Base-by-base conservation (phyloP, 1,140 invertebrate genomes). In the Pararge aegeria region DNA sequence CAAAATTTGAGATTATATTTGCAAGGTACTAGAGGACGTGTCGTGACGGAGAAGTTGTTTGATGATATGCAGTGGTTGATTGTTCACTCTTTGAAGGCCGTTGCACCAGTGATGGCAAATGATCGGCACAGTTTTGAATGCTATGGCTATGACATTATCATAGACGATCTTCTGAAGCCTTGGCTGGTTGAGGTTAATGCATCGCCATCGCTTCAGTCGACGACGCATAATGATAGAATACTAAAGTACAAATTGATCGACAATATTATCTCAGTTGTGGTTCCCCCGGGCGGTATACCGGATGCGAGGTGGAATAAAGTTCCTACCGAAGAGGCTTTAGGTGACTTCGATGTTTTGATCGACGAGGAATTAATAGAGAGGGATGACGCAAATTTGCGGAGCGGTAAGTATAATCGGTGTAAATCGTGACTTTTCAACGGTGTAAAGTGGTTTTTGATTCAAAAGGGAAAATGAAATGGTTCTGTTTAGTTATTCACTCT, bases 251-350 rank as follows among this genome's bases (percentile, higher is more conserved):
- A 46, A 46, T 46, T 46, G n/a, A 51, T 51, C 13, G 49, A 34
- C 15, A 30, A 51, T 13, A 34, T 51, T 16, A 15, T 51, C 5
- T 34, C 49, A 5, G 49, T 51, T 16, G 49, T 51, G 5, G 27
- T 51, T 27, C 49, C 49, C 27, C 49, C 49, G 34, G 49, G 34
- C 18, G 49, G 49, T 12, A 51, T 51, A 51, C 49, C 49, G 15
- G 49, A 51, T 34, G 49, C 30, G 49, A 51, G 49, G n/a, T 51
- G 49, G 49, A 51, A 51, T 15, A 51, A 51, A 37, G 29, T 51
- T 51, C 49, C 49, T 16, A 51, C 13, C 21, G 27, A 16, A 34
- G 49, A 51, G 49, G 27, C 49, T 51, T 37, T 51, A 10, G 49
- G 49, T 9, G 18, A 51, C 30, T 51, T 51, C 49, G 49, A 51